Evolutionary conservation across 2,113 vertebrate species (phyloP).

Genomic region (Hemicordylus capensis): DNA sequence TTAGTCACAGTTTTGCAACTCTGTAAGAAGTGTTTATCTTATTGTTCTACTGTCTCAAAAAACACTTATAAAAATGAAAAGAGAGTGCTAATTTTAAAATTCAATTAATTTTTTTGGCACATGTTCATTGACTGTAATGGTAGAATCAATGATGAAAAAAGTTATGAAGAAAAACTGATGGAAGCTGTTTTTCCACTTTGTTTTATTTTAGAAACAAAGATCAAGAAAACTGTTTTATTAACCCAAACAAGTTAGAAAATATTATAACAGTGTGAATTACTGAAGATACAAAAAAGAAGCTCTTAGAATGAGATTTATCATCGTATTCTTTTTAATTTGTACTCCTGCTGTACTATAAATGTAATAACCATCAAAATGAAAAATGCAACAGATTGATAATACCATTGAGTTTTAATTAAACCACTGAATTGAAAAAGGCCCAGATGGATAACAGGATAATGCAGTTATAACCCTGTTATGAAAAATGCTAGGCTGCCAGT

Average conservation of each 20-base stretch:
- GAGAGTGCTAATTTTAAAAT: constrained; percentile 39
- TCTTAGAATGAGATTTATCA: constrained; percentile 75
- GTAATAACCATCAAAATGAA: constrained; percentile 85
- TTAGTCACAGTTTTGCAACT: background rate
- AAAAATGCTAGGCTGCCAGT: constrained; percentile 73
- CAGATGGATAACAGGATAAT: constrained; percentile 85
- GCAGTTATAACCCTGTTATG: constrained; percentile 79
- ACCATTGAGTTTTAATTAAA: constrained; percentile 87
- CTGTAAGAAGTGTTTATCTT: background rate
- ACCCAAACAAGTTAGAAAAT: constrained; percentile 74
- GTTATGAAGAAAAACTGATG: constrained; percentile 50
- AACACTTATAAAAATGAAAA: constrained; percentile 30
- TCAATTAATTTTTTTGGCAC: constrained; percentile 49
- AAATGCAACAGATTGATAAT: constrained; percentile 87
- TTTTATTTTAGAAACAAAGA: constrained; percentile 67
- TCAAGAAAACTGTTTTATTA: constrained; percentile 72
- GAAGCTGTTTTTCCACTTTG: constrained; percentile 36
- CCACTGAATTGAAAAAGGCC: constrained; percentile 83
- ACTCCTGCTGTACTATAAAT: constrained; percentile 82
- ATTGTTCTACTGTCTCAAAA: constrained; percentile 26
- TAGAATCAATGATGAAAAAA: constrained; percentile 41
- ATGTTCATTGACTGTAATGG: constrained; percentile 51
- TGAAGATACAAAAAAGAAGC: constrained; percentile 78
- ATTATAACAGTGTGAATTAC: constrained; percentile 72
- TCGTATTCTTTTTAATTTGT: constrained; percentile 80